phyloP scores from a whole-genome alignment of 2,113 vertebrate species.

The Acrocephalus arundinaceus region DNA sequence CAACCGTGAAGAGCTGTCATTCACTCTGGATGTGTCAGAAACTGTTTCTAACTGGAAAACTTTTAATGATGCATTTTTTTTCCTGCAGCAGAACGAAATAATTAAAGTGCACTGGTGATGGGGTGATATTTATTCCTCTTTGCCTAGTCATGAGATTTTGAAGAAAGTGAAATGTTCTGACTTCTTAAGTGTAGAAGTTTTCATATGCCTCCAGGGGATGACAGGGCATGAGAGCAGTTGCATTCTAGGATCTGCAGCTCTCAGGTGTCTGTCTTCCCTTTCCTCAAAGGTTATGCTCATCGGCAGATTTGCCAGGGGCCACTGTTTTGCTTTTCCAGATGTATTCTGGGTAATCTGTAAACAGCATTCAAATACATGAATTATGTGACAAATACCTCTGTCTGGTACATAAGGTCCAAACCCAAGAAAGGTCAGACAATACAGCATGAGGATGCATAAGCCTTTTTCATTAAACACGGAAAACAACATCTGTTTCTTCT shows the following conservation, averaged over 20 bases:
- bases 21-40: not conserved
- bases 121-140: not conserved
- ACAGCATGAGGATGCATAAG: not conserved
- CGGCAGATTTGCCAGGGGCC: not conserved
- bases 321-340: conserved; percentile 16
- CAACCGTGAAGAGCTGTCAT: not conserved
- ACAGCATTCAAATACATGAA: not conserved
- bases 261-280: not conserved
- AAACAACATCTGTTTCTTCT: conserved; percentile 60
- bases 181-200: not conserved
- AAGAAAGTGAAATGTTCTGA: not conserved
- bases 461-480: conserved; percentile 41
- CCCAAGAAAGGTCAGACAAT: not conserved
- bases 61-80: not conserved
- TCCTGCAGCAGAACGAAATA: not conserved
- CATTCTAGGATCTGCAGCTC: not conserved
- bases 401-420: not conserved
- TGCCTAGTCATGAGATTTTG: not conserved
- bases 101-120: not conserved
- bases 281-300: not conserved
- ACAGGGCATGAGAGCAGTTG: not conserved
- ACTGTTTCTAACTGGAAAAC: not conserved
- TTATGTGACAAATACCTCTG: not conserved
- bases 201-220: not conserved
- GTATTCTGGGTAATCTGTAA: not conserved